Evolutionary conservation across 2,888 invertebrate species (phyloP).

Genomic region (Caenorhabditis sp.): DNA sequence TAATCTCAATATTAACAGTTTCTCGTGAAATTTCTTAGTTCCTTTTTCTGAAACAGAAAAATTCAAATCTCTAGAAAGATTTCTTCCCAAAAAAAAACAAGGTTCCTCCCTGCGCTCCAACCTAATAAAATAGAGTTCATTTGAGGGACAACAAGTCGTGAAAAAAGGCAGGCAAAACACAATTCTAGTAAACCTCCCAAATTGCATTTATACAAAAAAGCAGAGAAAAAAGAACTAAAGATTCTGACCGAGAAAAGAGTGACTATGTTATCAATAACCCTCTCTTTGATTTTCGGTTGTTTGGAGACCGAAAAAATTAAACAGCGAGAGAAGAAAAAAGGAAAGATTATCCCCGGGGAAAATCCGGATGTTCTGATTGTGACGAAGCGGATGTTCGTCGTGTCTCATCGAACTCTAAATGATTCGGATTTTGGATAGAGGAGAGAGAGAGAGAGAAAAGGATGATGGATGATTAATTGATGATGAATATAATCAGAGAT

Average conservation of each 20-base stretch:
- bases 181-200: neutral
- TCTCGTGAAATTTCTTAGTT: too few species aligned
- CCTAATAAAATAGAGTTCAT: conserved; percentile 23
- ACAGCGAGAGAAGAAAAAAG: neutral
- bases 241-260: neutral
- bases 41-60: too few species aligned
- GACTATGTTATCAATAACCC: neutral
- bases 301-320: conserved; percentile 4
- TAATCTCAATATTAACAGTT: too few species aligned
- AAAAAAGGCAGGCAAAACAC: conserved; percentile 7
- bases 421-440: neutral
- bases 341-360: conserved; percentile 7
- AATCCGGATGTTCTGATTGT: conserved; percentile 26
- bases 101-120: neutral
- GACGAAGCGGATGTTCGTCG: conserved; percentile 19
- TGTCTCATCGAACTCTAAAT: conserved; percentile 3
- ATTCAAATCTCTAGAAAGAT: too few species aligned
- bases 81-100: too few species aligned
- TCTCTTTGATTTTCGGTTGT: conserved; percentile 1
- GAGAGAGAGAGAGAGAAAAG: too few species aligned
- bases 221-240: neutral
- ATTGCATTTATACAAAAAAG: neutral
- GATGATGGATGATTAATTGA: conserved; percentile 38
- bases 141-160: conserved; percentile 12
- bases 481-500: conserved; percentile 43